These are phyloP conservation scores for Ectobius pallidus DNA, from an alignment of 2,888 invertebrate genomes.

Conservation along the genomic window DNA sequence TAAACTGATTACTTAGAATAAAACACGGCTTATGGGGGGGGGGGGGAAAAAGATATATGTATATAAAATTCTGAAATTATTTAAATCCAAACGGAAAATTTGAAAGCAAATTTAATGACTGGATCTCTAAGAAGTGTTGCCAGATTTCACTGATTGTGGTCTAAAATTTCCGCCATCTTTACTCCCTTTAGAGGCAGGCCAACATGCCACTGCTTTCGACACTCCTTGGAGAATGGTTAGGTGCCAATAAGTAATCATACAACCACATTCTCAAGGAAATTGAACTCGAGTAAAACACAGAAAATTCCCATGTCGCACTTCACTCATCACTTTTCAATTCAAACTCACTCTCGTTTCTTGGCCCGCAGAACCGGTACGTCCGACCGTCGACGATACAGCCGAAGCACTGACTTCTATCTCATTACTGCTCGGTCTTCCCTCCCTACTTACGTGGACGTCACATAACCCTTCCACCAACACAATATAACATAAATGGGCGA, in stretches of 20 bases:
- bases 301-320: too few relatives aligned
- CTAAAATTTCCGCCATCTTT: background rate
- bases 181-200: conserved; percentile 4
- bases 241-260: conserved; percentile 7
- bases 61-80: too few relatives aligned
- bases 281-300: background rate
- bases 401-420: conserved; percentile 12
- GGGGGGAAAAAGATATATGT: too few relatives aligned
- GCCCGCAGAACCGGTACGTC: conserved; percentile 20
- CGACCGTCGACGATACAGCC: conserved; percentile 24
- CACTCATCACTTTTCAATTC: background rate
- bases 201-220: conserved; percentile 4
- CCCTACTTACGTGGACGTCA: too few relatives aligned
- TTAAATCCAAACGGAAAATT: too few relatives aligned
- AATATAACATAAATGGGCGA: too few relatives aligned
- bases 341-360: conserved; percentile 23
- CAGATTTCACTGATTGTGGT: too few relatives aligned
- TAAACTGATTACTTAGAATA: too few relatives aligned
- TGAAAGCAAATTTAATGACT: too few relatives aligned
- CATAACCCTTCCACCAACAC: too few relatives aligned
- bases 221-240: conserved; percentile 5
- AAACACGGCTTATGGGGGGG: too few relatives aligned
- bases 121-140: too few relatives aligned
- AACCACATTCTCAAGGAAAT: background rate
- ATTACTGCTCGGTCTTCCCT: background rate